These are phyloP conservation scores for Cataglyphis albicans DNA, from an alignment of 2,888 invertebrate genomes.

Conservation along the genomic window DNA sequence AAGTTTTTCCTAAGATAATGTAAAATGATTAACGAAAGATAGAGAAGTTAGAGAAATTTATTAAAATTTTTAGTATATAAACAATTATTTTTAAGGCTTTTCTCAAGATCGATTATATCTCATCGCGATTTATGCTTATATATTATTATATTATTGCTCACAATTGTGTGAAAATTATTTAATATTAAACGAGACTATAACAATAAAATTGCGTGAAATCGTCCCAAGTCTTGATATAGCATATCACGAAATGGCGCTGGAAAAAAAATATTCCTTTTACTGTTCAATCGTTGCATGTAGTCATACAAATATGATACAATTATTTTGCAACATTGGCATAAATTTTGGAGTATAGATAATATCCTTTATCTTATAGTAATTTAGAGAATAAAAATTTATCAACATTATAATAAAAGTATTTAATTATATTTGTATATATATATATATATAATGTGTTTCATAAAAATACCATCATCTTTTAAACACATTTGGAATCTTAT, in stretches of 20 bases:
- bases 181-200: background rate
- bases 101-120: background rate
- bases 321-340: background rate
- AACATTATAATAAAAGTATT: background rate
- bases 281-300: background rate
- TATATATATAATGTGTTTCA: background rate
- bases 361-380: background rate
- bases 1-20: background rate
- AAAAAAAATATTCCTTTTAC: background rate
- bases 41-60: background rate
- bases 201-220: background rate
- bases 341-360: background rate
- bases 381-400: background rate
- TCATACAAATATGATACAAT: background rate
- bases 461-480: background rate
- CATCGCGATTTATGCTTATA: background rate
- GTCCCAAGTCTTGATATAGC: background rate
- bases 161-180: background rate
- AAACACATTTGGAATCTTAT: background rate
- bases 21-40: background rate
- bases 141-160: background rate
- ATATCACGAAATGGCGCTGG: conserved; percentile 17
- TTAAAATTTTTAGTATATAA: background rate
- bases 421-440: background rate
- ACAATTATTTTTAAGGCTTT: background rate